Conservation (phyloP, 1,140 invertebrate species). For the Drosophila albomicans region DNA sequence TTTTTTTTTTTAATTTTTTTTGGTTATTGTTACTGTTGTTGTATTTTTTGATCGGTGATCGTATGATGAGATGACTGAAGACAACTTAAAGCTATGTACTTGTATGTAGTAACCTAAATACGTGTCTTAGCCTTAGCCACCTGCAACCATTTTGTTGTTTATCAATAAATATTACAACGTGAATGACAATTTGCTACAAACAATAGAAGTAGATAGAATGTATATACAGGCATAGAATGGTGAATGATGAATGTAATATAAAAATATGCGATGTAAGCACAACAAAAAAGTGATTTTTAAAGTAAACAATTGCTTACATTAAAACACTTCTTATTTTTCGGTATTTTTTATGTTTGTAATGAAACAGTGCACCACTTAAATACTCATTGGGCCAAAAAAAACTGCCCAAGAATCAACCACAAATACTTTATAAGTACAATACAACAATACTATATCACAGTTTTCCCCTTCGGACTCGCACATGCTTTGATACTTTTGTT, state of each 20-base stretch:
- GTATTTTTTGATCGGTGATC: conserved; percentile 30
- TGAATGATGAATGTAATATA: conserved; percentile 11
- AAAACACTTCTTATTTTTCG: not conserved
- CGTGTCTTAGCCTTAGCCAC: conserved; percentile 27
- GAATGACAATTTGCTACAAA: conserved; percentile 9
- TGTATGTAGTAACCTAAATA: conserved; percentile 19
- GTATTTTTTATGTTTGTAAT: conserved; percentile 1
- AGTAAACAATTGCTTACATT: conserved; percentile 21
- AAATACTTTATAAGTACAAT: conserved; percentile 16
- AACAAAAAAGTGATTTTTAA: conserved; percentile 3
- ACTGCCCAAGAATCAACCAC: conserved; percentile 17
- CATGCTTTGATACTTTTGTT: conserved; percentile 33
- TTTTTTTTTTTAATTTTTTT: conserved; percentile 39
- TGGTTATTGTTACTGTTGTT: conserved; percentile 30
- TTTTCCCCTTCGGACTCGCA: conserved; percentile 8
- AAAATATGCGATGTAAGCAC: conserved; percentile 19
- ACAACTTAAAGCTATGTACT: conserved; percentile 42
- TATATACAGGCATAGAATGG: conserved; percentile 29
- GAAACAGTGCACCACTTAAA: conserved; percentile 20
- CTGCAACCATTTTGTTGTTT: conserved; percentile 36
- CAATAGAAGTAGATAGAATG: not conserved
- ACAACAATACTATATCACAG: conserved; percentile 10
- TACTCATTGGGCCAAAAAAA: conserved; percentile 10
- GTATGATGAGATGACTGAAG: conserved; percentile 17
- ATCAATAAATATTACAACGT: conserved; percentile 7